phyloP scores from a whole-genome alignment of 2,888 invertebrate species.

The Ariolimax columbianus region DNA sequence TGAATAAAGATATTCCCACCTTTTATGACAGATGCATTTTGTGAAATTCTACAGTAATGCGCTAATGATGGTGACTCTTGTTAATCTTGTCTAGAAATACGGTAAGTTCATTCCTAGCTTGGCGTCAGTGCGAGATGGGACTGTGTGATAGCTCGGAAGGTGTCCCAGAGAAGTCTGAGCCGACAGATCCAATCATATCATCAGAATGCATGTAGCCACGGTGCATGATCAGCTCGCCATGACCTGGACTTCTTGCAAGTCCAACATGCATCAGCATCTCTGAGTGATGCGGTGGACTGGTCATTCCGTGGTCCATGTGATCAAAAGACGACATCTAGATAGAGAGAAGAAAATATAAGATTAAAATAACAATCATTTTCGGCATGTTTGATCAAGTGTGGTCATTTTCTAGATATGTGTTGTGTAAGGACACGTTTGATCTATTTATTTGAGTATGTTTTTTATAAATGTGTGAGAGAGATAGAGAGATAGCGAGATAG shows the following conservation, averaged over 20 bases:
- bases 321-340: slow-evolving; percentile 74
- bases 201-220: slow-evolving; percentile 54
- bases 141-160: slow-evolving; percentile 72
- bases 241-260: slow-evolving; percentile 33
- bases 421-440: too few relatives aligned
- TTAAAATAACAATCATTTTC: too few relatives aligned
- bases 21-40: neutral
- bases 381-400: too few relatives aligned
- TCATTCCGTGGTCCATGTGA: slow-evolving; percentile 64
- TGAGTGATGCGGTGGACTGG: slow-evolving; percentile 60
- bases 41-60: neutral
- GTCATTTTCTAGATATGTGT: too few relatives aligned
- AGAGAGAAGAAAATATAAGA: neutral
- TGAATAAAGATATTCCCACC: neutral
- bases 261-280: slow-evolving; percentile 52
- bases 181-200: slow-evolving; percentile 66
- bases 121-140: slow-evolving; percentile 70
- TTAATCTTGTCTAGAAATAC: neutral
- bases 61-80: too few relatives aligned
- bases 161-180: slow-evolving; percentile 70
- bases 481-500: too few relatives aligned
- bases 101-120: neutral
- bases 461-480: too few relatives aligned
- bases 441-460: too few relatives aligned
- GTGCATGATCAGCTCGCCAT: slow-evolving; percentile 52